These are phyloP conservation scores for Aphis gossypii DNA, from an alignment of 1,140 invertebrate genomes.

Conservation along the genomic window DNA sequence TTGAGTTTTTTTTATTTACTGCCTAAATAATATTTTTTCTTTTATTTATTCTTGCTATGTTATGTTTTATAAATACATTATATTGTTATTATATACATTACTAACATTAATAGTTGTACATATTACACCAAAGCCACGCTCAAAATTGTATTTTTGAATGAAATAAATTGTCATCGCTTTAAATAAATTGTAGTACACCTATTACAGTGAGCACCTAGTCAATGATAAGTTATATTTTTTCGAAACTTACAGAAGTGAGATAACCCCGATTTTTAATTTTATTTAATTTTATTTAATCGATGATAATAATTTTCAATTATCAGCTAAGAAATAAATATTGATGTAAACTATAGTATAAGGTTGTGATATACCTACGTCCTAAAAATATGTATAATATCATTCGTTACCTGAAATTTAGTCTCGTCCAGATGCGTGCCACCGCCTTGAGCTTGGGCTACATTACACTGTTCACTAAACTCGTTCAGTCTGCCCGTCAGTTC, in stretches of 20 bases:
- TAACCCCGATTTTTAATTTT: neutral
- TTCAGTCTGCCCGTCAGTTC: conserved; percentile 72
- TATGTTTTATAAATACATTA: neutral
- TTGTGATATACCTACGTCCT: neutral
- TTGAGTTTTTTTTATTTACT: neutral
- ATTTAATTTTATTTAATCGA: no score
- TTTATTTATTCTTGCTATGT: neutral
- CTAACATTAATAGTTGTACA: neutral
- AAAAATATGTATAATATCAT: neutral
- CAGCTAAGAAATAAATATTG: neutral
- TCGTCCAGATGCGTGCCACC: conserved; percentile 76
- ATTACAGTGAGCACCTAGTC: neutral
- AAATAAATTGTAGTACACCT: neutral
- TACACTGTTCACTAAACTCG: conserved; percentile 73
- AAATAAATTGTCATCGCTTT: neutral
- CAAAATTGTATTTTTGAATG: neutral
- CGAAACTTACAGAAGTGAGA: neutral
- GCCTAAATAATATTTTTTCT: neutral
- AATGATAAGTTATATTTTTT: neutral
- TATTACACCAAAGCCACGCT: neutral
- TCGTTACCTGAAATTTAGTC: conserved; percentile 72
- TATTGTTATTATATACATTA: neutral
- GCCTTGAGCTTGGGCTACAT: conserved; percentile 73
- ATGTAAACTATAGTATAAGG: neutral
- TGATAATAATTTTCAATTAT: neutral